Conservation (phyloP, 2,113 vertebrate species). For the Aphyosemion australe region DNA sequence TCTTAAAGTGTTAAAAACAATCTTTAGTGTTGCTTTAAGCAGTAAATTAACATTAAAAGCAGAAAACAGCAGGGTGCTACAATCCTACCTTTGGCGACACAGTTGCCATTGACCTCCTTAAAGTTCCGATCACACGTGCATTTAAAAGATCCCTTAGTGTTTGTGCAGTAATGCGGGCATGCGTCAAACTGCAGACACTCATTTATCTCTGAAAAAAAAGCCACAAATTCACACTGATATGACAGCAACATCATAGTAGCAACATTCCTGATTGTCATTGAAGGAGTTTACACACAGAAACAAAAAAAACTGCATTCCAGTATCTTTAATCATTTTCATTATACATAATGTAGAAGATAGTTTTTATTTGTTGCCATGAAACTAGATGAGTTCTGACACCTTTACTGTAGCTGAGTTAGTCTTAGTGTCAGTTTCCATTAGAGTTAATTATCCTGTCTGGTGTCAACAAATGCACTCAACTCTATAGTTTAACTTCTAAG, state of each 20-base stretch:
- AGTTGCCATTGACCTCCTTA: conserved; percentile 88
- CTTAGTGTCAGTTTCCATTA: background rate
- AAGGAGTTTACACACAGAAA: background rate
- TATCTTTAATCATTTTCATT: background rate
- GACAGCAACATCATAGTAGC: background rate
- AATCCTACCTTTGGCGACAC: conserved; percentile 90
- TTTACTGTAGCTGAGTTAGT: background rate
- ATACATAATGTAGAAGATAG: background rate
- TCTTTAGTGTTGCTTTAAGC: background rate
- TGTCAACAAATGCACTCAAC: background rate
- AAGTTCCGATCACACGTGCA: conserved; percentile 93
- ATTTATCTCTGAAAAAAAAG: conserved; percentile 84
- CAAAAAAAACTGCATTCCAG: background rate
- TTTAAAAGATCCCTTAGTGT: conserved; percentile 94
- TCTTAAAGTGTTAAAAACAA: no score
- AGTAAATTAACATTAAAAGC: background rate
- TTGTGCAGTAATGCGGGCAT: conserved; percentile 92
- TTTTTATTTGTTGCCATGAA: background rate
- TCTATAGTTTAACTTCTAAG: background rate
- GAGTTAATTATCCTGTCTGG: background rate
- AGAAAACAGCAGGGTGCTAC: background rate
- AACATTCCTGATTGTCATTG: background rate
- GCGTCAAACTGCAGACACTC: conserved; percentile 92
- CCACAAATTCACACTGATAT: background rate
- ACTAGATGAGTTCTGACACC: background rate